Conservation (phyloP, 1,140 invertebrate genomes). For the Bombyx mori region ASM3026992v2 NC_085125.1:10851501-10852000, state of each 20-base stretch:
- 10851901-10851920: slow-evolving; percentile 63
- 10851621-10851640: no score
- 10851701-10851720: no score
- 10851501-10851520: no score
- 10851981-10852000: slow-evolving; percentile 55
- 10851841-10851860: slow-evolving; percentile 45
- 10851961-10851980: slow-evolving; percentile 67
- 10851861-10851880: slow-evolving; percentile 37
- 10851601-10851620: no score
- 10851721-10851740: no score
- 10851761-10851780: slow-evolving; percentile 11
- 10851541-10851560: no score
- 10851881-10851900: slow-evolving; percentile 61
- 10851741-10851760: slow-evolving; percentile 2
- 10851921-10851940: slow-evolving; percentile 56
- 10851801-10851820: slow-evolving; percentile 13
- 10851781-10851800: slow-evolving; percentile 1
- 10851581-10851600: no score
- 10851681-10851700: no score
- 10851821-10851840: slow-evolving; percentile 21
- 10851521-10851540: no score
- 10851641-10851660: no score
- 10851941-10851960: slow-evolving; percentile 65
- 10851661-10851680: no score
- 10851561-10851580: no score